Conservation (phyloP, 2,888 invertebrate genomes). For the Holacanthella duospinosa region DNA sequence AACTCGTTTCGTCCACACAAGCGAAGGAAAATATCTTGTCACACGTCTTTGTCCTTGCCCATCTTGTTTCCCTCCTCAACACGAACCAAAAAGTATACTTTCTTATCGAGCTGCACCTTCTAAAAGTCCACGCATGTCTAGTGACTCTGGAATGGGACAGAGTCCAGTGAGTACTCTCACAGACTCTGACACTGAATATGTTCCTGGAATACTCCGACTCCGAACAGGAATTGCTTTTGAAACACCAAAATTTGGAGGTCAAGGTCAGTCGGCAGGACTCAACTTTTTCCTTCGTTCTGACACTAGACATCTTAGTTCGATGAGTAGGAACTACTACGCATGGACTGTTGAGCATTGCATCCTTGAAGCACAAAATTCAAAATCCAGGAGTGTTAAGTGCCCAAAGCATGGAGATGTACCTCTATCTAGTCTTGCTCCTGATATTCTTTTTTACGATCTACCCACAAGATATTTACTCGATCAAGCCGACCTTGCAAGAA, state of each 20-base stretch:
- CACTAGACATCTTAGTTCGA: conserved; percentile 17
- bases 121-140: conserved; percentile 36
- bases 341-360: conserved; percentile 97
- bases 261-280: conserved; percentile 28
- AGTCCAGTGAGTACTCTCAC: conserved; percentile 33
- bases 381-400: conserved; percentile 51
- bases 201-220: conserved; percentile 21
- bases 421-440: conserved; percentile 77
- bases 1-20: conserved; percentile 94
- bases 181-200: conserved; percentile 14
- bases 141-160: conserved; percentile 36
- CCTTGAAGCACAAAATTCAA: conserved; percentile 43
- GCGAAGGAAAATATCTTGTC: conserved; percentile 86
- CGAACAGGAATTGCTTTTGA: conserved; percentile 28
- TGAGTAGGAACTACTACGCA: conserved; percentile 48
- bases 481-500: conserved; percentile 59
- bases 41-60: conserved; percentile 89
- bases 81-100: neutral
- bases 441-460: conserved; percentile 73
- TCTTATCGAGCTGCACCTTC: neutral
- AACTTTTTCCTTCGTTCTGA: conserved; percentile 35
- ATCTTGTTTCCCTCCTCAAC: conserved; percentile 53
- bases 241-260: conserved; percentile 22
- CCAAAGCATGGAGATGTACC: conserved; percentile 66
- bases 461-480: conserved; percentile 69